These are phyloP conservation scores for Oligia strigilis DNA, from an alignment of 2,888 invertebrate species.

Conservation along the genomic window DNA sequence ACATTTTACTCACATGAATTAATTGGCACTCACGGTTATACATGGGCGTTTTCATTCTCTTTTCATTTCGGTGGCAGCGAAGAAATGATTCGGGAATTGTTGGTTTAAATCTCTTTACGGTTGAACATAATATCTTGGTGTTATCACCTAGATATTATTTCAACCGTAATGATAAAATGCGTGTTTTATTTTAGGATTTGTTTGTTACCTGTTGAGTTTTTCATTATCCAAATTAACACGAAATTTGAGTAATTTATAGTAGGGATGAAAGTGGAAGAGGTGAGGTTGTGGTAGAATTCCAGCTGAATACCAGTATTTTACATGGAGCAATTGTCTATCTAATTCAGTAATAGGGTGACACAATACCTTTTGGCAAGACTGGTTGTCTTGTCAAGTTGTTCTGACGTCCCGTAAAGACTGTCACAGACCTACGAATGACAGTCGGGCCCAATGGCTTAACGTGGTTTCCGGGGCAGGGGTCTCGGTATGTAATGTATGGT, in stretches of 20 bases:
- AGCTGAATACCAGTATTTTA: too few species aligned
- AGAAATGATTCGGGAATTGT: slow-evolving; percentile 33
- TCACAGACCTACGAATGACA: too few species aligned
- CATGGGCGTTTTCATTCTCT: slow-evolving; percentile 54
- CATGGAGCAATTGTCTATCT: too few species aligned
- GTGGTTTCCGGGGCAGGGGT: too few species aligned
- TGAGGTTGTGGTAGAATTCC: not conserved
- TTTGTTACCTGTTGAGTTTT: not conserved
- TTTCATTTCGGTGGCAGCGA: slow-evolving; percentile 22
- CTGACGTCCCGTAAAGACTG: too few species aligned
- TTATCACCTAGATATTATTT: not conserved
- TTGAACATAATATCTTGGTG: slow-evolving; percentile 4
- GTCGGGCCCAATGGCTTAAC: too few species aligned
- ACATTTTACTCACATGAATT: slow-evolving; percentile 62
- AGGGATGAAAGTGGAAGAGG: not conserved
- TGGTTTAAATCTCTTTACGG: slow-evolving; percentile 23
- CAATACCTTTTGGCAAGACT: too few species aligned
- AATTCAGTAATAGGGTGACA: too few species aligned
- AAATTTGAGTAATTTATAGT: not conserved
- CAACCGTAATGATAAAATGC: not conserved
- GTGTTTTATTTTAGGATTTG: not conserved
- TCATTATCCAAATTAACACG: not conserved
- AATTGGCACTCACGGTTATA: slow-evolving; percentile 66
- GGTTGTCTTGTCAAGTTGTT: too few species aligned
- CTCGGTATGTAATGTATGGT: too few species aligned